Evolutionary conservation across 2,888 invertebrate species (phyloP).

Genomic region (Papilio elwesi): DNA sequence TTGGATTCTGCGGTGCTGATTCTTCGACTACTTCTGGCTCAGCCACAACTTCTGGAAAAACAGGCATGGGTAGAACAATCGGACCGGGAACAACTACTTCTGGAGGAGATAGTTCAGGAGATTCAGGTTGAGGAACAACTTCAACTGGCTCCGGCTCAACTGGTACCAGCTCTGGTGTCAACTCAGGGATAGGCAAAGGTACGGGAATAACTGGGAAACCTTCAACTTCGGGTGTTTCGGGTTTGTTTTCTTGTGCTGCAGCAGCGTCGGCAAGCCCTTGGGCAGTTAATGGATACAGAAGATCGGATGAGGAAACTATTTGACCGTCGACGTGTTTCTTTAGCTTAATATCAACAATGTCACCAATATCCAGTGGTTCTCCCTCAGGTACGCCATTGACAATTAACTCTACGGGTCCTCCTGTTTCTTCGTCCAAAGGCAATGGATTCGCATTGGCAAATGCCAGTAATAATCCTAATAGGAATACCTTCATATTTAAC

Average conservation of each 20-base stretch:
- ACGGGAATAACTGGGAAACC: background rate
- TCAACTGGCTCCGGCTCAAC: slow-evolving; percentile 30
- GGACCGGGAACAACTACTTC: slow-evolving; percentile 18
- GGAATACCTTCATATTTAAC: slow-evolving; percentile 63
- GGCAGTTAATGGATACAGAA: slow-evolving; percentile 63
- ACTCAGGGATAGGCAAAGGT: slow-evolving; percentile 35
- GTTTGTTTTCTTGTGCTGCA: slow-evolving; percentile 46
- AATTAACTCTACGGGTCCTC: slow-evolving; percentile 61
- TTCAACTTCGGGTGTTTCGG: slow-evolving; percentile 42
- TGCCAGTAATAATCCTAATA: slow-evolving; percentile 64
- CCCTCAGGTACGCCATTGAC: slow-evolving; percentile 67
- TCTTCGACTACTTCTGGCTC: slow-evolving; percentile 43
- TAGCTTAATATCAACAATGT: slow-evolving; percentile 60
- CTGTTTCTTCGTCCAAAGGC: slow-evolving; percentile 50
- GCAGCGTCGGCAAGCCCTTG: slow-evolving; percentile 62
- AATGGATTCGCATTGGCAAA: slow-evolving; percentile 59
- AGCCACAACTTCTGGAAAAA: slow-evolving; percentile 33
- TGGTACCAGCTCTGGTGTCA: slow-evolving; percentile 17
- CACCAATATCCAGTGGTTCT: slow-evolving; percentile 58
- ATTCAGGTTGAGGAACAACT: background rate
- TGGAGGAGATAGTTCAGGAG: slow-evolving; percentile 36
- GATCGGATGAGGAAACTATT: slow-evolving; percentile 53
- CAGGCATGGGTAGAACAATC: slow-evolving; percentile 15
- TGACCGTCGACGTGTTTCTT: slow-evolving; percentile 58
- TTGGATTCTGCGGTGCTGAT: slow-evolving; percentile 48